Evolutionary conservation across 2,113 vertebrate species (phyloP), one percentile per base, ranked within the genome.

Genomic region (Leptocoma aspasia): DNA sequence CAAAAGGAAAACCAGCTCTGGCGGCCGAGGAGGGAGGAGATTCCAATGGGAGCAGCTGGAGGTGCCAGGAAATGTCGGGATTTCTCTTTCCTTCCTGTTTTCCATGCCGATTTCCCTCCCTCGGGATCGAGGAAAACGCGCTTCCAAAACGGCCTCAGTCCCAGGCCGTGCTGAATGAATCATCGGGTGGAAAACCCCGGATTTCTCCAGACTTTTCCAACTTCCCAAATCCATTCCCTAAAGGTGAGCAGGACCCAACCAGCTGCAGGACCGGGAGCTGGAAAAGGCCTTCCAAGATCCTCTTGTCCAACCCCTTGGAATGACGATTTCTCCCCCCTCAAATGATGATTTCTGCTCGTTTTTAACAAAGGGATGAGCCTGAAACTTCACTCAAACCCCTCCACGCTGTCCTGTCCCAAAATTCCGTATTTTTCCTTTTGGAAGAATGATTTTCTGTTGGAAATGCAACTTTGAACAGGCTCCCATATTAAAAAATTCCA

Each of bases 351-450:
- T 33, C 70, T 18, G 47, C n/a, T 75, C 1, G 13, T 63, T 83
- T 71, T 60, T 49, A 53, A 39, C 28, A 13, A 33, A 33, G 18
- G n/a, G 35, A 42, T 17, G 16, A 75, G 39, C 57, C 31, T 21
- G 30, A 7, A 45, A 6, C 11, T 10, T 24, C 12, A 37, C 37
- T 15, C 66, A n/a, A 49, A 2, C 33, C 39, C 41, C 61, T 52
- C 30, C 27, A 20, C 5, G 11, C 20, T 12, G 5, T 9, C 54
- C 45, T n/a, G 2, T 11, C 53, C 42, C 61, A 35, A 66, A 82
- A 76, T 47, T 8, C 50, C 11, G 0, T 0, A 0, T 14, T 7
- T 37, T 61, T 66, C 53, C 56, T 42, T 19, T 9, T 0, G 35
- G 65, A 37, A 31, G 68, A 45, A 64, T 8, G 3, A 27, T 28